Base-by-base conservation (phyloP, 2,888 invertebrate species). In the Pachliopta kotzebuea region DNA sequence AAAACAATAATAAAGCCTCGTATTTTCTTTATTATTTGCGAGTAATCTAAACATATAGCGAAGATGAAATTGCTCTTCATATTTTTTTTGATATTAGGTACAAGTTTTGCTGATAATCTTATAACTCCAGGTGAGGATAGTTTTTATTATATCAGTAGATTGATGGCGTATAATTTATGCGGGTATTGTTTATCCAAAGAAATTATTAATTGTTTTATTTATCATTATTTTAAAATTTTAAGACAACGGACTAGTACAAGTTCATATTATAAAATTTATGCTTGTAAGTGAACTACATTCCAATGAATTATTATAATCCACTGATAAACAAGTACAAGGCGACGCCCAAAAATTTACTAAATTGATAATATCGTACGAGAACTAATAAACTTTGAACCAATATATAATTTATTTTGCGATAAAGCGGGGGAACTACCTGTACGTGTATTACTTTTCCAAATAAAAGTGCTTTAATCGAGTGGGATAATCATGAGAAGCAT, bases 11-110 rank as follows among this genome's bases (percentile, higher is more conserved):
- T 52, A 21, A 52, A 52, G 21, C 4, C 6, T 21, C 2, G 14
- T 52, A 52, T 52, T 52, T 20, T 52, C 21, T 6, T 52, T 0
- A n/a, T 23, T 21, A 7, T 68, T 74, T 74, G 73, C 20, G 72
- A 77, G 71, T 70, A 65, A 66, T 68, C 67, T 65, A 67, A 61
- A 63, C 63, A 67, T 65, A 52, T 66, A 67, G 56, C 65, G 72
- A 82, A 74, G 68, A 88, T 90, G 87, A 85, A 79, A 74, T 76
- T 78, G 76, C 67, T 82, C 57, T 63, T 82, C 68, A 69, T 80
- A 59, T 57, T 82, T 66, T 67, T 82, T 66, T 68, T 82, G 60
- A 60, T 85, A 68, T 65, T 83, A 55, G 69, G 72, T 56, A 71
- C 74, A 49, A 72, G 74, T 66, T 72, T 77, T 60, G 83, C 85